A percentile compares a stretch with the other conserved stretches of the same genome.
phyloP scores from a whole-genome alignment of 92 coral and sea anemone genomes.

The Isaurus tuberculatus region DNA sequence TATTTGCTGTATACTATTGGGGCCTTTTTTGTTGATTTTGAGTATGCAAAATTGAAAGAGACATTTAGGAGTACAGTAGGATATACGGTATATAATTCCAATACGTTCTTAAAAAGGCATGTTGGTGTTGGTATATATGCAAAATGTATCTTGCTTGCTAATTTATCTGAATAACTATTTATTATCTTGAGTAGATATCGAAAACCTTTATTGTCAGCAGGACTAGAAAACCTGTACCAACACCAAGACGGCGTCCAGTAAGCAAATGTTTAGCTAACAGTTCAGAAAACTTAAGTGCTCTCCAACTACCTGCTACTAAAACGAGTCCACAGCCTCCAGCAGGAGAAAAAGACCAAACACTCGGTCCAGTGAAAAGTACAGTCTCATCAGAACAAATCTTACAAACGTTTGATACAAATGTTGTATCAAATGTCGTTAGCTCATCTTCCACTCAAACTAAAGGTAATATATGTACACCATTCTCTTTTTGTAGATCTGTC shows the following conservation, averaged over 20 bases:
- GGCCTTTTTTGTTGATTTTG: too few relatives aligned
- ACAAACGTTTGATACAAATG: background rate
- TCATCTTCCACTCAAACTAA: background rate
- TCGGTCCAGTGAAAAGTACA: background rate
- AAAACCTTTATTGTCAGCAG: background rate
- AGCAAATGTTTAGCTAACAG: background rate
- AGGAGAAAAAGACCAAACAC: too few relatives aligned
- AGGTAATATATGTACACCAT: background rate
- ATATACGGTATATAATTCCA: too few relatives aligned
- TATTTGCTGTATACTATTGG: too few relatives aligned
- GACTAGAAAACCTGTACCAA: conserved; percentile 28
- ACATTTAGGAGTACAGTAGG: too few relatives aligned
- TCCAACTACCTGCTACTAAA: background rate
- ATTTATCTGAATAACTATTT: background rate
- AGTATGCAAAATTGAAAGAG: too few relatives aligned
- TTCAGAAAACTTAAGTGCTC: background rate
- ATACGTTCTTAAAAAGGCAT: too few relatives aligned
- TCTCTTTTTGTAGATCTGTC: background rate
- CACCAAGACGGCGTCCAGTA: conserved; percentile 15
- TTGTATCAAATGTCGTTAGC: background rate
- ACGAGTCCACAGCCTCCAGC: background rate
- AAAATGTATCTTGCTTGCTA: too few relatives aligned
- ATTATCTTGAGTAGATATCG: background rate
- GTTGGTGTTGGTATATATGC: too few relatives aligned
- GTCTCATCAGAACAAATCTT: background rate